These are phyloP conservation scores for Neotragus pygmaeus DNA, from an alignment of 2,113 vertebrate genomes.

Conservation along the genomic window DNA sequence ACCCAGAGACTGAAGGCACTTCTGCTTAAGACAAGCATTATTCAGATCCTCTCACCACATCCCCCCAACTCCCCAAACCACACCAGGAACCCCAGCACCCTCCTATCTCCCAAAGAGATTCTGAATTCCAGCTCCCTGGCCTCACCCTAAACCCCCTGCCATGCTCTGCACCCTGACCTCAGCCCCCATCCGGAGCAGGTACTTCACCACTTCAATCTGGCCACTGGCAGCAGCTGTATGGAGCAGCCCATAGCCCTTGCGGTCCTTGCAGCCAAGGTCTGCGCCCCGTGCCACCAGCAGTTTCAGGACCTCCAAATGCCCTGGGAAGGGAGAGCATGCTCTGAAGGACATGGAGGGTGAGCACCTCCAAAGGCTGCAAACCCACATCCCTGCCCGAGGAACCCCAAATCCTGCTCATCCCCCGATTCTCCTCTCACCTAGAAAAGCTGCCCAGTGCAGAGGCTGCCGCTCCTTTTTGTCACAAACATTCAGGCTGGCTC, in stretches of 20 bases:
- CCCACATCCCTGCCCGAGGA: neutral
- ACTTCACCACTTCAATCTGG: conserved; percentile 90
- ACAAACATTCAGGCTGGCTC: conserved; percentile 88
- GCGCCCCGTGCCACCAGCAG: conserved; percentile 89
- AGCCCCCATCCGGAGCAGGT: conserved; percentile 88
- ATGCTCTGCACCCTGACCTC: conserved; percentile 82
- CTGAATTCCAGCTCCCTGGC: neutral
- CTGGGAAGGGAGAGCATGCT: conserved; percentile 70
- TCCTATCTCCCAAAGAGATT: neutral
- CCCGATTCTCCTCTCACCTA: conserved; percentile 81
- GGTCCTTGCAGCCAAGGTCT: conserved; percentile 91
- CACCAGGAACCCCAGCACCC: neutral
- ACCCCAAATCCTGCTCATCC: neutral
- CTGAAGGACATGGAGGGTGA: neutral
- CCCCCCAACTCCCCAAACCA: neutral
- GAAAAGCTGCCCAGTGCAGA: conserved; percentile 94
- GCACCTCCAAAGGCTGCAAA: neutral
- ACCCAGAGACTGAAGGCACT: neutral
- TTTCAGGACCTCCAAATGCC: conserved; percentile 94
- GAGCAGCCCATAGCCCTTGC: conserved; percentile 92
- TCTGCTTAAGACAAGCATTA: neutral
- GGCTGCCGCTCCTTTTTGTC: conserved; percentile 95
- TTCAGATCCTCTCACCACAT: neutral
- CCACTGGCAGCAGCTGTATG: conserved; percentile 92
- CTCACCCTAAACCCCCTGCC: neutral